Base-by-base conservation (phyloP, 2,113 vertebrate genomes). In the Mus spicilegus region DNA sequence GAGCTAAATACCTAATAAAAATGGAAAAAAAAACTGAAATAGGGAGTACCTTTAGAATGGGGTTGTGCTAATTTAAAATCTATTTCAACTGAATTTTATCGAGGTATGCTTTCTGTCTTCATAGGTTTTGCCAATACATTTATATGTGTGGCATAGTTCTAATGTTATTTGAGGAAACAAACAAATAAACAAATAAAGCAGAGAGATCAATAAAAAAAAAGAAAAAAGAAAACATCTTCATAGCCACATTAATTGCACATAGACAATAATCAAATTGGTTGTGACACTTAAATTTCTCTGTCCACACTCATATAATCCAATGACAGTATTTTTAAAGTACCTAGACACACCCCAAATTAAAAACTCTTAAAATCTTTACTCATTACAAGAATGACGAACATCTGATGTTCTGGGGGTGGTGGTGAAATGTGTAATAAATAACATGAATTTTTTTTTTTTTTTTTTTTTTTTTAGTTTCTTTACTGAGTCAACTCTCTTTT, bases 1-100 rank as follows among this genome's bases (percentile, higher is more conserved):
- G n/a, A n/a, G n/a, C n/a, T n/a, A n/a, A n/a, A n/a, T n/a, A n/a
- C n/a, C n/a, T n/a, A n/a, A n/a, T n/a, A n/a, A n/a, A n/a, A n/a
- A n/a, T n/a, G n/a, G n/a, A n/a, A n/a, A n/a, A n/a, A n/a, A n/a
- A 63, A 84, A 89, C n/a, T 86, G 6, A 4, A 12, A 87, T 42
- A 4, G 93, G 12, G 3, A 95, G 39, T 70, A 96, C 81, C 30
- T 95, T 90, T 89, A 36, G 97, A 96, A 97, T 75, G 46, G 87
- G 65, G 13, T 33, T 81, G 87, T 8, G 30, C 19, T 58, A 86
- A 67, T 82, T 94, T 97, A 87, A 96, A 97, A 94, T 33, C 19
- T 93, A 70, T 46, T 96, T 67, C 67, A 91, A 36, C 49, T 90
- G 28, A 97, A 97, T 96, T 92, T 88, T 1, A 92, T 67, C 28